These are phyloP conservation scores for Sula dactylatra DNA, from an alignment of 2,113 vertebrate genomes.

Conservation along the genomic window DNA sequence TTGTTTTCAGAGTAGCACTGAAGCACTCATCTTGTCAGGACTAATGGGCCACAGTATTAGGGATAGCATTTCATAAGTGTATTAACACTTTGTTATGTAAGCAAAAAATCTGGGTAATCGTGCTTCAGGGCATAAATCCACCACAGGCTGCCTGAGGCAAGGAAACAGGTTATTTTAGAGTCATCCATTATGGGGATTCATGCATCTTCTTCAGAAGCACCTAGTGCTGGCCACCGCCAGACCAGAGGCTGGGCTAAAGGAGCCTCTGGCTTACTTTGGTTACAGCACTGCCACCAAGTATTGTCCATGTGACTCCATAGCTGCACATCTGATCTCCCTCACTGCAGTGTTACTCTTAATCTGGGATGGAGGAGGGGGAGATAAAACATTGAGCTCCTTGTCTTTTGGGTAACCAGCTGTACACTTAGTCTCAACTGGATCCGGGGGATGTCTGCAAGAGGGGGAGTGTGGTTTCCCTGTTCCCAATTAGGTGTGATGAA, in stretches of 20 bases:
- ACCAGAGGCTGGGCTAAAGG: neutral
- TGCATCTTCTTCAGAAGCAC: neutral
- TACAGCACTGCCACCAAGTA: neutral
- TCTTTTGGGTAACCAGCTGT: neutral
- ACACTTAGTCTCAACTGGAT: neutral
- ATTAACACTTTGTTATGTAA: conserved; percentile 57
- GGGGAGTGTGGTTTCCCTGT: neutral
- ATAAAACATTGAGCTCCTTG: neutral
- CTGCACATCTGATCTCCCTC: neutral
- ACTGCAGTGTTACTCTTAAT: neutral
- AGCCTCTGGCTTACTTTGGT: neutral
- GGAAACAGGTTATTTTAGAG: neutral
- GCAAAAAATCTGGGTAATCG: conserved; percentile 58
- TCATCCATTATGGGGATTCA: neutral
- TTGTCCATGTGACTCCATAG: neutral
- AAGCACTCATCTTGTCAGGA: neutral
- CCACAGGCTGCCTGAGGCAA: conserved; percentile 15
- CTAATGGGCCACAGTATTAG: conserved; percentile 44
- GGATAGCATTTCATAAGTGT: conserved; percentile 62
- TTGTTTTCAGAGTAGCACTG: conserved; percentile 27
- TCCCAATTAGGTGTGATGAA: neutral
- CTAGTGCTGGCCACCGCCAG: neutral
- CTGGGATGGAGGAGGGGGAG: neutral
- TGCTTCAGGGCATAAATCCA: conserved; percentile 45
- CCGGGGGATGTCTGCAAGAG: neutral